These are phyloP conservation scores for Leucoptera coffeella DNA, from an alignment of 2,888 invertebrate species.

Conservation along the genomic window DNA sequence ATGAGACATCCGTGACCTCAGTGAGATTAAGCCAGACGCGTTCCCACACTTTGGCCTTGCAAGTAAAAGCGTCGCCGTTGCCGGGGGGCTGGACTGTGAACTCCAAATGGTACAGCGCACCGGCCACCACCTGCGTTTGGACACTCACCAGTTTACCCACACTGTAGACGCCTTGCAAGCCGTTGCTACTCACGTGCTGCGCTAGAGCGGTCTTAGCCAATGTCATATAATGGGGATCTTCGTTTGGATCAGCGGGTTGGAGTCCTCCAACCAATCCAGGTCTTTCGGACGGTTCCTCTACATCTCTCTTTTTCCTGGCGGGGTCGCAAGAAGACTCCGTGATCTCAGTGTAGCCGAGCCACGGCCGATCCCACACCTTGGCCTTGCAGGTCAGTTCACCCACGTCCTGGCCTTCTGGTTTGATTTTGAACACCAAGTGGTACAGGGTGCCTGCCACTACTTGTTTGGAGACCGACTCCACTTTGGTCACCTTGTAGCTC, in stretches of 20 bases:
- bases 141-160: not conserved
- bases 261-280: too few species aligned
- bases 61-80: constrained; percentile 15
- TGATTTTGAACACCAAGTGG: constrained; percentile 12
- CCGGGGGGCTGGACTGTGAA: constrained; percentile 22
- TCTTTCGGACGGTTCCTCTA: not conserved
- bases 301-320: not conserved
- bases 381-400: too few species aligned
- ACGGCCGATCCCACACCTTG: not conserved
- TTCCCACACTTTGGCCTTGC: constrained; percentile 10
- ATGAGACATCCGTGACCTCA: constrained; percentile 11
- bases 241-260: not conserved
- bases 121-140: constrained; percentile 5
- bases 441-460: constrained; percentile 33
- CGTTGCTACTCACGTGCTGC: not conserved
- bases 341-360: too few species aligned
- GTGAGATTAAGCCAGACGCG: constrained; percentile 9
- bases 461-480: constrained; percentile 24
- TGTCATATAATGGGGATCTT: not conserved
- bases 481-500: constrained; percentile 13
- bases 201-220: not conserved
- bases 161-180: not conserved
- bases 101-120: constrained; percentile 17
- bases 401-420: constrained; percentile 36
- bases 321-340: not conserved